Base-by-base conservation (phyloP, 2,797 vertebrate genomes). In the Sebastes steindachneri region DNA sequence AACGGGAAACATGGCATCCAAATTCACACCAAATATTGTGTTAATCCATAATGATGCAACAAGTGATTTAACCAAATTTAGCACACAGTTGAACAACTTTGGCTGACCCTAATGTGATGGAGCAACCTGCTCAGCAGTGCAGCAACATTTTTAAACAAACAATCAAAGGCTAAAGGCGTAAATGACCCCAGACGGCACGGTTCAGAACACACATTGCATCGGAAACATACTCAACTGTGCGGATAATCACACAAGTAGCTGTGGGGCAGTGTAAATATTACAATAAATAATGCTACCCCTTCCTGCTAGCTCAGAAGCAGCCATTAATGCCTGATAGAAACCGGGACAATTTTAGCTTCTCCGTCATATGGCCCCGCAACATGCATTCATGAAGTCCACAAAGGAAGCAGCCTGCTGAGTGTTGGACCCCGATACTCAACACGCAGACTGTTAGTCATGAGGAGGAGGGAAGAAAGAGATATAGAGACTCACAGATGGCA, bases 401-500 rank as follows among this genome's bases (percentile, higher is more conserved):
- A 75, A 71, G 12, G 21, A 69, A 23, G 63, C 26, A 60, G 55
- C 31, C 59, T 48, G 66, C 35, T 0, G 25, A 68, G 62, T 71
- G 75, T 74, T 51, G 29, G 75, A 67, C 25, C 29, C 17, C 9
- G 3, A 41, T 21, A 17, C 31, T 23, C 7, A 80, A 80, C 54
- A 70, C 3, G 15, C 76, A 63, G 54, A 23, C 54, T 55, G 65
- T 83, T 76, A 73, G 82, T 77, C 33, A 80, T 14, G 55, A 25
- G 9, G 58, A 41, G 41, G 55, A 71, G 53, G 51, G 14, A 41
- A 72, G 59, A 64, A 74, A 58, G 25, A n/a, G 65, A 73, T 17
- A 3, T 21, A 60, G 41, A 70, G 26, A 76, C 83, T 79, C 75
- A 72, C 89, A 91, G 91, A 91, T 91, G 90, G 87, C 84, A 76